Evolutionary conservation across 2,888 invertebrate genomes (phyloP).

Genomic region (Chydorus sphaericus): DNA sequence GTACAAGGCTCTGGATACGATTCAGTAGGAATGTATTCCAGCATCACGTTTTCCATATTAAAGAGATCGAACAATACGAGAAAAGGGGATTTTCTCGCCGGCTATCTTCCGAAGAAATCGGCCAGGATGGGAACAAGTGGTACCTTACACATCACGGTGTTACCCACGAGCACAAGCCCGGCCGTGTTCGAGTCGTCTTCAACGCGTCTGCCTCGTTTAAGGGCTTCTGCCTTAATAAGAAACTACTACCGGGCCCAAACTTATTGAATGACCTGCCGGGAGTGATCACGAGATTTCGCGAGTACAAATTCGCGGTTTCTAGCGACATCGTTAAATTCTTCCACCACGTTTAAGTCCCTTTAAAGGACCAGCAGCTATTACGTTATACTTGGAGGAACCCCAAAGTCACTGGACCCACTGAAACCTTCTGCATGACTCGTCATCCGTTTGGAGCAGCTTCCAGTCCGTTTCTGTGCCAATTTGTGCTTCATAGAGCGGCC

Average conservation of each 20-base stretch:
- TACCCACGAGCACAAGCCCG: too few relatives aligned
- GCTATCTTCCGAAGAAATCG: too few relatives aligned
- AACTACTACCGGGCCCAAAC: background rate
- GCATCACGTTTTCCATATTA: too few relatives aligned
- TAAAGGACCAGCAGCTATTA: too few relatives aligned
- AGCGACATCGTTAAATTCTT: background rate
- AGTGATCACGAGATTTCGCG: background rate
- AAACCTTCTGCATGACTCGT: background rate
- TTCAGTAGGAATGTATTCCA: too few relatives aligned
- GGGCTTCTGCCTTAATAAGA: background rate
- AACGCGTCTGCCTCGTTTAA: slow-evolving; percentile 3
- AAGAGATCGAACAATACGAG: too few relatives aligned
- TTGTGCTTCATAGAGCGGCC: background rate
- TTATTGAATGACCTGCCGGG: background rate
- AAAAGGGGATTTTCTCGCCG: too few relatives aligned
- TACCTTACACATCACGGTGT: slow-evolving; percentile 17
- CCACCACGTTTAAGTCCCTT: too few relatives aligned
- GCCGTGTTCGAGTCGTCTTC: slow-evolving; percentile 16
- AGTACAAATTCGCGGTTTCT: background rate
- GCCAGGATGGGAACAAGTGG: too few relatives aligned
- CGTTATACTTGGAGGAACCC: too few relatives aligned
- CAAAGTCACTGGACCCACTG: background rate
- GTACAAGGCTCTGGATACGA: too few relatives aligned
- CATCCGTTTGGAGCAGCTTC: background rate
- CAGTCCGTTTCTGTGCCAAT: background rate